Evolutionary conservation across 2,797 vertebrate genomes (phyloP).

Genomic region (Lacerta viridis): DNA sequence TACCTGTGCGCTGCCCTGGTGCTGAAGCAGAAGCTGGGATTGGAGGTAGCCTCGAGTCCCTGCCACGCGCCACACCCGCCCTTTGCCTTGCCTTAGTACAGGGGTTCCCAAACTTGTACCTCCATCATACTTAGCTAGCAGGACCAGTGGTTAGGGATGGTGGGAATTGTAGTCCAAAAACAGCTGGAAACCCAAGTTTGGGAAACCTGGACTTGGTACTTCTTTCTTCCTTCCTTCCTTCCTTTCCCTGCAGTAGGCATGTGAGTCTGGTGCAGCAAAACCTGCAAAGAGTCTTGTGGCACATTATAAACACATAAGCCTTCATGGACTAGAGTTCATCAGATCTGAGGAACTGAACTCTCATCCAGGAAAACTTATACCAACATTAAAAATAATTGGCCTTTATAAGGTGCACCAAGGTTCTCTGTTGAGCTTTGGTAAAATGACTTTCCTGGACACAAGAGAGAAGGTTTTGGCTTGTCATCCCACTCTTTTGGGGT

Average conservation of each 20-base stretch:
- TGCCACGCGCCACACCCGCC: fast-evolving
- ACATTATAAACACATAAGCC: not conserved
- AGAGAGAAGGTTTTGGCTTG: too few species aligned
- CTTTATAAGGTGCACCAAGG: not conserved
- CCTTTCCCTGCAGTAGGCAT: too few species aligned
- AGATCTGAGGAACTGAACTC: not conserved
- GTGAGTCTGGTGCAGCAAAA: not conserved
- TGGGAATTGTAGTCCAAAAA: too few species aligned
- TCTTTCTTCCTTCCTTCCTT: not conserved
- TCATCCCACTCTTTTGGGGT: not conserved
- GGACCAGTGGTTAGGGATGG: too few species aligned
- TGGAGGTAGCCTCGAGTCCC: constrained; percentile 83
- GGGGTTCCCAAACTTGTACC: too few species aligned
- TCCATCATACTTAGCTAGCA: too few species aligned
- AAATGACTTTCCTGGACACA: not conserved
- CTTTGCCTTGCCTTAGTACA: not conserved
- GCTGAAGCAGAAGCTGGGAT: constrained; percentile 88
- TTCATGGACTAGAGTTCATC: not conserved
- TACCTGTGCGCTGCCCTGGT: constrained; percentile 90
- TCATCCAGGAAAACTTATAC: not conserved
- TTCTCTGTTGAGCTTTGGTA: not conserved
- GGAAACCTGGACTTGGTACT: not conserved
- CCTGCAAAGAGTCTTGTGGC: not conserved
- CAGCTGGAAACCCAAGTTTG: too few species aligned
- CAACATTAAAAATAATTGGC: not conserved